Evolutionary conservation across 2,888 invertebrate species (phyloP).

Genomic region (Brachypterus glaber): DNA sequence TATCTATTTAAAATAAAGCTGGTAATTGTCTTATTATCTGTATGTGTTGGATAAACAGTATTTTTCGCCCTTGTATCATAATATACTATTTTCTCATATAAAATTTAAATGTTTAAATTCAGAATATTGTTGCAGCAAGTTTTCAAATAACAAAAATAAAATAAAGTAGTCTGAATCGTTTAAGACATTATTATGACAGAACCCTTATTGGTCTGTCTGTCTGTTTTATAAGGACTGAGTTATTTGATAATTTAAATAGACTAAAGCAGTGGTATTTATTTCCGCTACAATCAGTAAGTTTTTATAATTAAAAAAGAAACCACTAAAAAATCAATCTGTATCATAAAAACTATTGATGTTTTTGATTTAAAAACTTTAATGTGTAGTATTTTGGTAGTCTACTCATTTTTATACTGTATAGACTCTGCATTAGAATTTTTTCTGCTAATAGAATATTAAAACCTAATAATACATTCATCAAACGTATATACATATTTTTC

Average conservation of each 20-base stretch:
- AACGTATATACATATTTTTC: slow-evolving; percentile 39
- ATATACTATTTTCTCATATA: no score
- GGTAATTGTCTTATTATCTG: no score
- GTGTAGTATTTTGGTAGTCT: slow-evolving; percentile 37
- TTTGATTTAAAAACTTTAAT: slow-evolving; percentile 35
- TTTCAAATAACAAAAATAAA: slow-evolving; percentile 27
- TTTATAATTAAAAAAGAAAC: slow-evolving; percentile 15
- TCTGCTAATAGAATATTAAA: slow-evolving; percentile 31
- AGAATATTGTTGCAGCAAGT: no score
- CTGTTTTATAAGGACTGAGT: no score
- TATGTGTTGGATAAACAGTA: no score
- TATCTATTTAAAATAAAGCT: no score
- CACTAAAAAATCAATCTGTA: slow-evolving; percentile 37
- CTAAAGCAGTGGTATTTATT: no score
- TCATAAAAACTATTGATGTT: slow-evolving; percentile 36
- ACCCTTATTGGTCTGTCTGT: no score
- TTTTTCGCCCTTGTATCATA: no score
- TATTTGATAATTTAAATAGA: no score
- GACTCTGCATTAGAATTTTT: slow-evolving; percentile 34
- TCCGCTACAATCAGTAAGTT: no score
- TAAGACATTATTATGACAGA: slow-evolving; percentile 25
- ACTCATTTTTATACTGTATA: slow-evolving; percentile 41
- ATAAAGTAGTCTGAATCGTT: slow-evolving; percentile 30
- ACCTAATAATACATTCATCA: slow-evolving; percentile 23
- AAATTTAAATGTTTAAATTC: no score